Evolutionary conservation across 2,888 invertebrate genomes (phyloP).

Genomic region (Pharmacophagus antenor): DNA sequence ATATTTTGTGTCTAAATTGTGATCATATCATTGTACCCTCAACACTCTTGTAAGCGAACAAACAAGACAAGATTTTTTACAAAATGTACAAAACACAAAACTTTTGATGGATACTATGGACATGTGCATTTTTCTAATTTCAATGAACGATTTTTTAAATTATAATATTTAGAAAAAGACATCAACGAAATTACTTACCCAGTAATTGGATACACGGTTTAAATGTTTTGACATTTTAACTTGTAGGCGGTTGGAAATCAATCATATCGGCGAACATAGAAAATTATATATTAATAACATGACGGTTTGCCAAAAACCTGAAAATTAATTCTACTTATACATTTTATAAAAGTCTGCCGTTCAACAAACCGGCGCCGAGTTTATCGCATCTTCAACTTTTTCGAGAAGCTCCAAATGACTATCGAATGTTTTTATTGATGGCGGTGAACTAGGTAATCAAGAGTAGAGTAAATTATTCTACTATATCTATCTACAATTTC

Average conservation of each 20-base stretch:
- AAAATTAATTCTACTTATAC: slow-evolving; percentile 5
- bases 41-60: no score
- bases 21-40: no score
- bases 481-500: neutral
- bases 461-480: neutral
- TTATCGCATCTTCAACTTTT: slow-evolving; percentile 9
- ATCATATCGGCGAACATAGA: neutral
- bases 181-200: no score
- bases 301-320: slow-evolving; percentile 6
- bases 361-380: slow-evolving; percentile 6
- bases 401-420: slow-evolving; percentile 1
- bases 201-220: no score
- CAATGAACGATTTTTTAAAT: no score
- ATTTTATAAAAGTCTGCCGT: slow-evolving; percentile 4
- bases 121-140: no score
- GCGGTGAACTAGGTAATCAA: slow-evolving; percentile 2
- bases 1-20: no score
- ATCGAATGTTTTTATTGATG: neutral
- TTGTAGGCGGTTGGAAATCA: neutral
- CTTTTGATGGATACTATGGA: no score
- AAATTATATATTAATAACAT: slow-evolving; percentile 4
- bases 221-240: no score
- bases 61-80: no score
- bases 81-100: no score
- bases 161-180: no score